Evolutionary conservation across 1,140 invertebrate genomes (phyloP).

Genomic region (Coenobita brevimanus): DNA sequence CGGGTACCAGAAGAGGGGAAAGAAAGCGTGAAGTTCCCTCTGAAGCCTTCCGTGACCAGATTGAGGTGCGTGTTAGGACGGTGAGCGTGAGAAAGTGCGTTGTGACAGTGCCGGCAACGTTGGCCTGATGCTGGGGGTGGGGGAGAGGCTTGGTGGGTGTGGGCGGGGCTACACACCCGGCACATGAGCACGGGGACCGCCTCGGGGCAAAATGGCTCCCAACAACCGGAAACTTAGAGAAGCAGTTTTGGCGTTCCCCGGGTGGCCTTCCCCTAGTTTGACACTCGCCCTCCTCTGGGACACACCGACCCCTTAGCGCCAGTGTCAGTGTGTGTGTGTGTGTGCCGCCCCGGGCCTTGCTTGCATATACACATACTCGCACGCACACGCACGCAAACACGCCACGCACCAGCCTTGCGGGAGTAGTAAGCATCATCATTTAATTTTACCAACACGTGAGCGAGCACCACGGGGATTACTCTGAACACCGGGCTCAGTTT

Average conservation of each 20-base stretch:
- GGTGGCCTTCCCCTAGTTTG: constrained; percentile 65
- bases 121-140: background rate
- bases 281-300: constrained; percentile 62
- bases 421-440: too few species aligned
- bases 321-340: background rate
- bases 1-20: too few species aligned
- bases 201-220: constrained; percentile 63
- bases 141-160: constrained; percentile 15
- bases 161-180: constrained; percentile 52
- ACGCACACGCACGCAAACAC: too few species aligned
- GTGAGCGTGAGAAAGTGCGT: too few species aligned
- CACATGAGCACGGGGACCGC: constrained; percentile 64
- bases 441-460: too few species aligned
- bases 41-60: too few species aligned
- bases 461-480: too few species aligned
- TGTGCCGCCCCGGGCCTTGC: constrained; percentile 24
- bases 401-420: too few species aligned
- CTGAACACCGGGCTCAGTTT: too few species aligned
- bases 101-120: background rate
- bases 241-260: constrained; percentile 66
- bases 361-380: background rate
- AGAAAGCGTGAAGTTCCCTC: too few species aligned
- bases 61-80: too few species aligned
- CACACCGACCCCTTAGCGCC: constrained; percentile 52
- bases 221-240: constrained; percentile 67